Conservation (phyloP, 2,888 invertebrate species). For the Eudasyphora cyanicolor region DNA sequence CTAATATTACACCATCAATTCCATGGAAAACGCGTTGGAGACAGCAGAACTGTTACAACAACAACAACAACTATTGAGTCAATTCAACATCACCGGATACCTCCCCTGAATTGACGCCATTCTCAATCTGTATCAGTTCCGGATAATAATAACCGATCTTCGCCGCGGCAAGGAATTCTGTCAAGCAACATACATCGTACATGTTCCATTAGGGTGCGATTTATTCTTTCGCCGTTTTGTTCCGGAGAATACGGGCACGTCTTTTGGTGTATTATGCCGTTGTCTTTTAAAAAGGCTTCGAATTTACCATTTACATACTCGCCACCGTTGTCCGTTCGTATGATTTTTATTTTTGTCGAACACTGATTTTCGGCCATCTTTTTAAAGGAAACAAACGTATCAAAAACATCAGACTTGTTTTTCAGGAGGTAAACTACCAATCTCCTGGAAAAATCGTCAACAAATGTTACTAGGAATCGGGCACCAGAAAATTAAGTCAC, state of each 20-base stretch:
- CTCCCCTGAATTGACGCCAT: no score
- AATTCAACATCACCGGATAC: no score
- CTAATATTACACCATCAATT: no score
- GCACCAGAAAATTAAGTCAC: conserved; percentile 44
- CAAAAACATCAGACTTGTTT: conserved; percentile 64
- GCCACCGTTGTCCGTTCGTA: conserved; percentile 63
- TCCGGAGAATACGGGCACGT: conserved; percentile 64
- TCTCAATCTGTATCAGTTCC: no score
- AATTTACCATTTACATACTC: conserved; percentile 61
- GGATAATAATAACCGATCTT: no score
- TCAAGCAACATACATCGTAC: no score
- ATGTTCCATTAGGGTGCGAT: no score
- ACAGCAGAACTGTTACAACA: no score
- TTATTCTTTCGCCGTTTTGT: conserved; percentile 69
- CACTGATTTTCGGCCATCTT: conserved; percentile 66
- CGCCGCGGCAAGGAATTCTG: no score
- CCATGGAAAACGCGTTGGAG: no score
- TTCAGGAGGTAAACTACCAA: conserved; percentile 47
- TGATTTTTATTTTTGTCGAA: conserved; percentile 59
- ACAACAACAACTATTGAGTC: no score
- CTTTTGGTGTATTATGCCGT: conserved; percentile 66
- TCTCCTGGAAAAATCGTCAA: conserved; percentile 20
- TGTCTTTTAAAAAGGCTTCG: conserved; percentile 51
- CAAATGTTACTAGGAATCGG: conserved; percentile 17
- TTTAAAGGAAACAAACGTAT: conserved; percentile 63